Percentiles rank a stretch among this genome's conserved stretches.
Evolutionary conservation across 2,113 vertebrate genomes (phyloP).

Genomic region (Sphyrna mokarran): DNA sequence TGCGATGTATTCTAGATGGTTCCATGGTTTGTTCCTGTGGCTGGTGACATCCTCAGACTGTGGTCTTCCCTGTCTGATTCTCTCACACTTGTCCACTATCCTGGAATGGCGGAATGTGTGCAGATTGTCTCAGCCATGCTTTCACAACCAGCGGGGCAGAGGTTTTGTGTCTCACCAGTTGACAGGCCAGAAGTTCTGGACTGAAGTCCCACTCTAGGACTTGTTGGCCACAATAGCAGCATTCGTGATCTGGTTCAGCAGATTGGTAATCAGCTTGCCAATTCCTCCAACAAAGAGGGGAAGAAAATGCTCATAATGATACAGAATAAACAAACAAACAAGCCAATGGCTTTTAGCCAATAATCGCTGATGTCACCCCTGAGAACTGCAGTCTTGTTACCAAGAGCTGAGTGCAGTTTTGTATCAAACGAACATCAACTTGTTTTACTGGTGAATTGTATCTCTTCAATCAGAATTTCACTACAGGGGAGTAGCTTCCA

Average conservation of each 20-base stretch:
- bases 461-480: neutral
- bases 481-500: neutral
- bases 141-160: neutral
- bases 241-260: neutral
- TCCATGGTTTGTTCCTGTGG: neutral
- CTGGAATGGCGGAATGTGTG: neutral
- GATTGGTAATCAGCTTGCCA: neutral
- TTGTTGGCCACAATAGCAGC: neutral
- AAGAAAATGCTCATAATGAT: neutral
- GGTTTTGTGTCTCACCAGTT: too few relatives aligned
- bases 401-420: neutral
- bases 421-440: neutral
- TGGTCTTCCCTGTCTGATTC: neutral
- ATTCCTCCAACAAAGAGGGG: neutral
- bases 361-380: neutral
- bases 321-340: neutral
- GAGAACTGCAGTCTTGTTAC: neutral
- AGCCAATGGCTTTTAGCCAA: neutral
- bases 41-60: neutral
- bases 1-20: neutral
- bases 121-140: neutral
- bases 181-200: neutral
- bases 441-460: neutral
- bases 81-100: too few relatives aligned
- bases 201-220: neutral